Evolutionary conservation across 2,113 vertebrate species (phyloP).

Genomic region (Symphodus melops): DNA sequence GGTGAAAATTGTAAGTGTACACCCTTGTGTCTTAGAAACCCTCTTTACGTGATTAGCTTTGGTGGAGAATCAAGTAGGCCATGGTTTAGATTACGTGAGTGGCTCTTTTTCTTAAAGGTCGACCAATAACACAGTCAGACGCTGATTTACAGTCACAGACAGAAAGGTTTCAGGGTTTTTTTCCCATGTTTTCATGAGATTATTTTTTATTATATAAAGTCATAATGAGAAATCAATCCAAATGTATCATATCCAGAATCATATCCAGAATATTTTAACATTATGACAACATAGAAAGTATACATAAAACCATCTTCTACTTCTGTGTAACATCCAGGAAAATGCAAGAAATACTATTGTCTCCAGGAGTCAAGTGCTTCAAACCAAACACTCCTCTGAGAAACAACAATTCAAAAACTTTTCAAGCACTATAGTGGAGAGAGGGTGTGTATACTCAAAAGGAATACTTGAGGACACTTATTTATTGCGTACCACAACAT

Average conservation of each 20-base stretch:
- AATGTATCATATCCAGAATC: no score
- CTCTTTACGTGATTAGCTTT: slow-evolving; percentile 25
- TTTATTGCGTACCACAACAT: no score
- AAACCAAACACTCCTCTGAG: background rate
- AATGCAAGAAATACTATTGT: background rate
- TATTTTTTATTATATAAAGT: no score
- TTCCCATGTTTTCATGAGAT: no score
- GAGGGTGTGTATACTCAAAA: background rate
- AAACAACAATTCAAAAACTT: background rate
- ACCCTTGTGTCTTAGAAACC: background rate
- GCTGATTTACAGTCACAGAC: slow-evolving; percentile 16
- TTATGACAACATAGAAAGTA: background rate
- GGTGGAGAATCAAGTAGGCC: background rate
- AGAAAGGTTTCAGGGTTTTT: background rate
- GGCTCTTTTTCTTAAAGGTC: slow-evolving; percentile 33
- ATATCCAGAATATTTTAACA: no score
- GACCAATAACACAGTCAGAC: slow-evolving; percentile 8
- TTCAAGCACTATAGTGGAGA: background rate
- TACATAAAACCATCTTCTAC: background rate
- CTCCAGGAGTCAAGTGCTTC: background rate
- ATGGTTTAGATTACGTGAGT: background rate
- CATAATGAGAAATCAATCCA: no score
- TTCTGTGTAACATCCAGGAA: no score
- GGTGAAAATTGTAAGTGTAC: background rate
- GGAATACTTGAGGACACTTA: background rate